phyloP scores from a whole-genome alignment of 2,888 invertebrate genomes.

The Eueremaeus valkanovi region DNA sequence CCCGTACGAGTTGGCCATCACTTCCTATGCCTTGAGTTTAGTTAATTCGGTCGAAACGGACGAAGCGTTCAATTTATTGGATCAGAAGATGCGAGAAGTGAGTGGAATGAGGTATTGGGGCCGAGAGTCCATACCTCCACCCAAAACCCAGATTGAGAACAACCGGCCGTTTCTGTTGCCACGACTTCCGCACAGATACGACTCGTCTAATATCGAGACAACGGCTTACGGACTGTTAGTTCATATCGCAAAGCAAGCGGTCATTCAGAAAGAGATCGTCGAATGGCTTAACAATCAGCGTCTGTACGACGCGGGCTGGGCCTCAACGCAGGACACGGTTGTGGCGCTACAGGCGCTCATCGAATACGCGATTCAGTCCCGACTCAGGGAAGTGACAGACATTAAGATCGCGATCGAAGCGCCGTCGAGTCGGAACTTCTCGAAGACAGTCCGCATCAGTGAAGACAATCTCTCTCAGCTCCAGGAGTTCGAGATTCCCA shows the following conservation, averaged over 20 bases:
- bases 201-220: slow-evolving; percentile 85
- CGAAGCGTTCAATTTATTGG: slow-evolving; percentile 70
- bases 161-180: slow-evolving; percentile 85
- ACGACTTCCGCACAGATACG: slow-evolving; percentile 78
- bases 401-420: slow-evolving; percentile 76
- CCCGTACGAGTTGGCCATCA: slow-evolving; percentile 80
- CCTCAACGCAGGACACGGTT: slow-evolving; percentile 83
- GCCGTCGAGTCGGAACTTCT: slow-evolving; percentile 68
- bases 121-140: slow-evolving; percentile 66
- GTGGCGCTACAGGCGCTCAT: slow-evolving; percentile 81
- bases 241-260: slow-evolving; percentile 77
- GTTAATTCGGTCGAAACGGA: slow-evolving; percentile 81
- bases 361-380: slow-evolving; percentile 78
- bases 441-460: slow-evolving; percentile 45
- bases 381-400: slow-evolving; percentile 76
- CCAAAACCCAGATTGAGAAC: slow-evolving; percentile 61
- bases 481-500: slow-evolving; percentile 79
- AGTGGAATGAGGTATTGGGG: slow-evolving; percentile 84
- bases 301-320: slow-evolving; percentile 80
- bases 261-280: slow-evolving; percentile 76
- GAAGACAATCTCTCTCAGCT: slow-evolving; percentile 72
- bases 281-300: slow-evolving; percentile 86
- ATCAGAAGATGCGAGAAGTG: slow-evolving; percentile 63
- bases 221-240: slow-evolving; percentile 87
- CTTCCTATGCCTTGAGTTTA: slow-evolving; percentile 78